Evolutionary conservation across 1,140 invertebrate genomes (phyloP), one percentile per base, ranked within the genome.

Genomic region (Tenebrio molitor): DNA sequence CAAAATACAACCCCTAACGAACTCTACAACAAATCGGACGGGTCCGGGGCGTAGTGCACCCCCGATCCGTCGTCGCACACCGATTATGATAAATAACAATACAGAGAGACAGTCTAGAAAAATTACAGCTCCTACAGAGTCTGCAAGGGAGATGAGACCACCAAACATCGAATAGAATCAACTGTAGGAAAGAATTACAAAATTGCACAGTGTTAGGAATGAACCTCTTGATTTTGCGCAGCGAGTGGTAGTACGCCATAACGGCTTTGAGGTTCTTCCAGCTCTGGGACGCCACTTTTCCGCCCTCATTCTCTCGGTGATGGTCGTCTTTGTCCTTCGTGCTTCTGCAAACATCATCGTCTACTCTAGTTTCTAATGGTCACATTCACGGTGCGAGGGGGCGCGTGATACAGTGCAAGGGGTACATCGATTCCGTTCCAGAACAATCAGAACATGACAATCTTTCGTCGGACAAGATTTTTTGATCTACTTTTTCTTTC

Each of bases 211-310:
- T 58, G 50, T 58, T 58, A 58, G 58, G 25, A 71, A 74, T 34
- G 44, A 63, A 93, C 92, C 92, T 94, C 91, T 93, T 93, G 85
- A 94, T 94, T 86, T 92, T 92, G 84, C 93, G 89, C 79, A 94
- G 89, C 77, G 92, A 91, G 85, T 92, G 91, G 88, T 94, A 94
- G 86, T 93, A 92, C 77, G 92, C 91, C 91, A 94, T 92, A 78
- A 93, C 92, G 77, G 92, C 92, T 80, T 91, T 87, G 72, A 94
- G 87, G 85, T 93, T 93, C 84, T 90, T 91, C 92, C 92, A 94
- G 81, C 91, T 92, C 86, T 92, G 91, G 79, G 91, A 89, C 72
- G 91, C 89, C 82, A 88, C 87, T 81, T 89, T 85, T 74, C 83
- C 77, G 72, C 85, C 63, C 33, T 70, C 64, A 15, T 68, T 63